Evolutionary conservation across 1,140 invertebrate genomes (phyloP), one percentile per base, ranked within the genome.

Genomic region (Lasioglossum albipes): DNA sequence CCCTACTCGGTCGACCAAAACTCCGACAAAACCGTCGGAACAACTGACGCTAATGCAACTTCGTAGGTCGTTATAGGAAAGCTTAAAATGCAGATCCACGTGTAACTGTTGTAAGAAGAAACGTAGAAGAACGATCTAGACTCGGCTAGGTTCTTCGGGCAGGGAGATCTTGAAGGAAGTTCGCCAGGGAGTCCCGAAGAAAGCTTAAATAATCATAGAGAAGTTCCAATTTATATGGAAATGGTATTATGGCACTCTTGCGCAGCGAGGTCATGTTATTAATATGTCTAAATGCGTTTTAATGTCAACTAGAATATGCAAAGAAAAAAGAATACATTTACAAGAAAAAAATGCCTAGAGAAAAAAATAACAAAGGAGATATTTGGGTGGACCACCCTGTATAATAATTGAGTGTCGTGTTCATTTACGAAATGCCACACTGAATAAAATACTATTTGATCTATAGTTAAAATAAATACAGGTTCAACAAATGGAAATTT

Each of bases 1-100:
- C 57, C 74, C 65, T 13, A 49, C 45, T 13, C 45, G 45, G 41
- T 22, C 57, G 42, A 41, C 49, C 59, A 68, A 27, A 84, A 85
- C 68, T 84, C 78, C 18, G 65, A 12, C 79, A 27, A 69, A 57
- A 81, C 49, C 78, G 45, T 41, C 41, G 57, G 64, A 67, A 69
- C 75, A 84, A 69, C 67, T 69, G 68, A 52, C 80, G 84, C 61
- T 85, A 75, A 82, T 84, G 79, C 69, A 85, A 72, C 59, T 76
- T 82, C 61, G 59, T 81, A 67, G 74, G 64, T 84, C 70, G 76
- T 85, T 85, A 82, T 70, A 49, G 72, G 73, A 61, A 16, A 75
- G 54, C n/a, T 80, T 75, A 59, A 75, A 68, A 80, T 80, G 78
- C 65, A 80, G 45, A 80, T 80, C 27, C 22, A 27, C 49, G 62